Base-by-base conservation (phyloP, 2,113 vertebrate genomes). In the Pampusana beccarii region DNA sequence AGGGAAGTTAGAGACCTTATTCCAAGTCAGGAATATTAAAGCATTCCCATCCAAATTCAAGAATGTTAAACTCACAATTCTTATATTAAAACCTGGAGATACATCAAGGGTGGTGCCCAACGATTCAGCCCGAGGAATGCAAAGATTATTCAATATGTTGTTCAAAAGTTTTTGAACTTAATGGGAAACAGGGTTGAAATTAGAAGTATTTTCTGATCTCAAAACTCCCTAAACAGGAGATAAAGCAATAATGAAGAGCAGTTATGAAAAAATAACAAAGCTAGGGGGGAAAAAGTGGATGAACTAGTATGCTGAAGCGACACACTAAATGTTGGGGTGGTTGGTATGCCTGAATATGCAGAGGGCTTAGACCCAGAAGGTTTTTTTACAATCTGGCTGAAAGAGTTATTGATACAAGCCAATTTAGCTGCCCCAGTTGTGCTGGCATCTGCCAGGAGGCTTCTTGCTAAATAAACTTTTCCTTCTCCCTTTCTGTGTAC, bases 391-490 rank as follows among this genome's bases (percentile, higher is more conserved):
- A 80, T 66, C 71, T 96, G 90, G 86, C 89, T 96, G 61, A 86
- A 93, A 96, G 92, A 92, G 69, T 86, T 94, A 90, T 80, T 90
- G 95, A 86, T 92, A 94, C 48, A 93, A 97, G 87, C 86, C 95
- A 86, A 95, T 93, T 93, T 93, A 94, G 64, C 73, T 92, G 87
- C 86, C 90, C 86, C 96, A 86, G 77, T 96, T 93, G 85, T 95
- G 92, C 70, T 92, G 77, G 62, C 87, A 91, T 94, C 90, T 96
- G 96, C 92, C 92, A 89, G 80, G 88, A 95, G 95, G 60, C 60
- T 94, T 92, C 90, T 95, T 83, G 92, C 96, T 95, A 79, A 96
- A 87, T 85, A 90, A 95, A 83, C 93, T 90, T 94, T 88, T 90
- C 91, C 93, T 96, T 95, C 40, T 93, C 77, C 54, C 73, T 96